Base-by-base conservation (phyloP, 2,113 vertebrate genomes). In the Epinephelus cyanopodus region DNA sequence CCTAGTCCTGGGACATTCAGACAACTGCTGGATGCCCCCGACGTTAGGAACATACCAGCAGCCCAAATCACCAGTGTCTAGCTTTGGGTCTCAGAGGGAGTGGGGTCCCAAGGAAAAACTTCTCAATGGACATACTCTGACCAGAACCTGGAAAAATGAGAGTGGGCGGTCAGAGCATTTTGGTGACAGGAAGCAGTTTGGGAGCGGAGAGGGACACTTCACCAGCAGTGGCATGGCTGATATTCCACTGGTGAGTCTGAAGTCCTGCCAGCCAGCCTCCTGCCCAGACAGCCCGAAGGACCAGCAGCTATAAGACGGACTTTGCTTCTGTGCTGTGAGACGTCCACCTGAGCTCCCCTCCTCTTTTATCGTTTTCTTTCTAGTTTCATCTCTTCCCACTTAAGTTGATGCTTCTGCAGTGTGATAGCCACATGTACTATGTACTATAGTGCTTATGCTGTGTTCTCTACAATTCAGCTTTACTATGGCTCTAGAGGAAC, bases 21-120 rank as follows among this genome's bases (percentile, higher is more conserved):
- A 99, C 95, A 99, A 99, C 95, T 99, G 98, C 93, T 99, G 98
- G 98, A 99, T 99, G 98, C 98, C 98, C 33, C 97, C 97, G 6
- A 96, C 94, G 48, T 90, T 99, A 86, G 97, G 96, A 83, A 90
- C 97, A 13, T 99, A 98, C 90, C 97, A 97, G 87, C 97, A 98
- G 87, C 97, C 97, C 52, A 99, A 99, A 85, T 99, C 98, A 45
- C 98, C 98, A 48, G 95, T 98, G 74, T 97, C 97, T 69, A 96
- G 96, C 81, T 99, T 99, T 94, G 95, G 95, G 70, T 90, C 96
- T 90, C 98, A 98, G 93, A 97, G 97, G 94, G 98, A 99, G 92
- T 99, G 98, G 94, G 91, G 89, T 96, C 93, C 96, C 90, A 99
- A 99, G 94, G 98, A 99, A 94, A 99, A 97, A 96, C 96, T 99